Conservation (phyloP, 2,113 vertebrate species). For the Sylvia atricapilla region DNA sequence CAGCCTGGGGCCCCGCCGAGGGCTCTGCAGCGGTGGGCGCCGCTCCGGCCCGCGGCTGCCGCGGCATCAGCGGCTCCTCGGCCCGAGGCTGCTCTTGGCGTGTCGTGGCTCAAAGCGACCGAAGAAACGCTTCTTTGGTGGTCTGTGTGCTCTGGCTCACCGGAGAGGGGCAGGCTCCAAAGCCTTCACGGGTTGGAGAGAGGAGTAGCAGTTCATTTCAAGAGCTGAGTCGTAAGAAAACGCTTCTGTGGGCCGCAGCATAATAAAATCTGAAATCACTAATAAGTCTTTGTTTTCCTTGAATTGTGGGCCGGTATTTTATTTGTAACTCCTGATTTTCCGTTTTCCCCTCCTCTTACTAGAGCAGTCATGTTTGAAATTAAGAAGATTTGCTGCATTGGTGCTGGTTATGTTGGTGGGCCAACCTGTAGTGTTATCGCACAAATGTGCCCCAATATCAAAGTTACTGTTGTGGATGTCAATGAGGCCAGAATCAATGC, state of each 20-base stretch:
- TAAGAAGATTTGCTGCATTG: slow-evolving; percentile 95
- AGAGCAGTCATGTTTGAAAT: slow-evolving; percentile 88
- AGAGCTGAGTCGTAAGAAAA: not conserved
- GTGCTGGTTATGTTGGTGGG: slow-evolving; percentile 95
- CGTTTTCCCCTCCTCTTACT: not conserved
- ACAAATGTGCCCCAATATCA: slow-evolving; percentile 91
- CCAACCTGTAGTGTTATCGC: slow-evolving; percentile 97
- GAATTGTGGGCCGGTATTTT: fast-evolving
- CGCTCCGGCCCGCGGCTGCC: fast-evolving
- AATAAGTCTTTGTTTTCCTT: not conserved
- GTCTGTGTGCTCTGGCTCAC: not conserved
- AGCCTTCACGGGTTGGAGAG: not conserved
- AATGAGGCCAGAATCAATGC: slow-evolving; percentile 93
- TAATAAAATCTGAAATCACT: not conserved
- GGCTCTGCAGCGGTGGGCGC: not conserved
- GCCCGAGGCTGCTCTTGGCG: fast-evolving
- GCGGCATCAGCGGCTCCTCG: not conserved
- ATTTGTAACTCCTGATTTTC: not conserved
- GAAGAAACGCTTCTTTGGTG: not conserved
- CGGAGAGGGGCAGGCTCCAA: not conserved
- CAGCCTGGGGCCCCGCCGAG: not conserved
- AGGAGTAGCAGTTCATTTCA: fast-evolving
- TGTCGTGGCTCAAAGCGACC: not conserved
- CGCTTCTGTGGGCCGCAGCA: not conserved
- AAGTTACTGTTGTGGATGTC: slow-evolving; percentile 88